Base-by-base conservation (phyloP, 2,113 vertebrate genomes). In the Manacus vitellinus region DNA sequence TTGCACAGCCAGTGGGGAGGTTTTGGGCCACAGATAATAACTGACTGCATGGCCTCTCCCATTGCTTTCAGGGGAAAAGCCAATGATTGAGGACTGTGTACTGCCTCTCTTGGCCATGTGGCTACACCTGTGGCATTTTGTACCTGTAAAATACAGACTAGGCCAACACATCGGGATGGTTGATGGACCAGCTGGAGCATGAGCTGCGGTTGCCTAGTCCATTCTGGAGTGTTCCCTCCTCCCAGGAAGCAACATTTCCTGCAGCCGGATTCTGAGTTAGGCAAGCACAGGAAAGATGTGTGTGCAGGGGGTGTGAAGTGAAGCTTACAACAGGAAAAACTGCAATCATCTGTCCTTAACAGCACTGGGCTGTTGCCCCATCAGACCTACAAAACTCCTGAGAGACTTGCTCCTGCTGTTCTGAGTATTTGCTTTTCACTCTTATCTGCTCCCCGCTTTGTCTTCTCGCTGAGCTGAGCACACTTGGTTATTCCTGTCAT, bases 131-230 rank as follows among this genome's bases (percentile, higher is more conserved):
- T 49, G n/a, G 44, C 33, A 21, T n/a, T 91, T 52, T 19, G 37
- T 25, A 31, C 41, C 19, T 58, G 46, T 54, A 37, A 86, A 63
- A 70, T 14, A 39, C 14, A 44, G 55, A 20, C 2, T 17, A 65
- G 28, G 65, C 37, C 46, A 7, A 21, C 21, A 23, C n/a, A 14
- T 9, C 17, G 46, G 35, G 25, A 10, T 72, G 58, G 39, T 24
- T 10, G 4, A 11, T 27, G 41, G 54, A 39, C 1, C 12, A 68
- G 18, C 23, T 24, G 44, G 12, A 83, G 18, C 3, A 4, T 1
- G 2, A 0, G 0, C 9, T 28, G 55, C 1, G 0, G 24, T 33
- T 7, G 2, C 46, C 59, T 7, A 8, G 15, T 72, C 52, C 8
- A 0, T 51, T 39, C 58, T 18, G 72, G 31, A 87, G 14, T 0